Base-by-base conservation (phyloP, 2,797 vertebrate species). In the Nyctibius grandis region DNA sequence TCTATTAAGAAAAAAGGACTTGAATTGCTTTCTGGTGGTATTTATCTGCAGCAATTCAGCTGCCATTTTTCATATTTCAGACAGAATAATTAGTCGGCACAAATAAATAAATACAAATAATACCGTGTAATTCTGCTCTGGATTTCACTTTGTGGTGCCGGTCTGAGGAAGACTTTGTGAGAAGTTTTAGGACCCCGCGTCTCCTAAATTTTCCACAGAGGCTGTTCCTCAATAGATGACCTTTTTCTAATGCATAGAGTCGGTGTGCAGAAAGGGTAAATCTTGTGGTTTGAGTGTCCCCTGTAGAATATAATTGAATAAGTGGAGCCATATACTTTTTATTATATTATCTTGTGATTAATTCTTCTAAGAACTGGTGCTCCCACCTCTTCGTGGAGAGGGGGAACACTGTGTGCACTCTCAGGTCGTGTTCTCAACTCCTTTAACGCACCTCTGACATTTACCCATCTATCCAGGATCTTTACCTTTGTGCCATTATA, bases 11-110 rank as follows among this genome's bases (percentile, higher is more conserved):
- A 92, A 95, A 91, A 97, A 98, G 93, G 15, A 81, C 95, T 97
- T 81, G 57, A 96, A 89, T 97, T 97, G 88, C 91, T 87, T 97
- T 95, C 96, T 97, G 94, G 94, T 96, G 94, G 83, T 97, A 97
- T 97, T 98, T 92, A 94, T 93, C 72, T 85, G 91, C 95, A 97
- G 94, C 34, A 56, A 93, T 96, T 97, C 97, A 97, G 96, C 96
- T 97, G 95, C 15, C 34, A 94, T 96, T 97, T 97, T 97, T 97
- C 88, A 50, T 94, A 80, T 72, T 92, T 89, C 57, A 67, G 63
- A 33, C 38, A 79, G 90, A 85, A 78, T 72, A 61, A 70, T 80
- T 80, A 88, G 79, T 72, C 12, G 4, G 26, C 16, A 36, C 34
- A 94, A 91, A 95, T 50, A 76, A 87, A 59, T 76, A 90, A 76